Conservation (phyloP, 2,888 invertebrate species). For the Pseudolycoriella hygida region DNA sequence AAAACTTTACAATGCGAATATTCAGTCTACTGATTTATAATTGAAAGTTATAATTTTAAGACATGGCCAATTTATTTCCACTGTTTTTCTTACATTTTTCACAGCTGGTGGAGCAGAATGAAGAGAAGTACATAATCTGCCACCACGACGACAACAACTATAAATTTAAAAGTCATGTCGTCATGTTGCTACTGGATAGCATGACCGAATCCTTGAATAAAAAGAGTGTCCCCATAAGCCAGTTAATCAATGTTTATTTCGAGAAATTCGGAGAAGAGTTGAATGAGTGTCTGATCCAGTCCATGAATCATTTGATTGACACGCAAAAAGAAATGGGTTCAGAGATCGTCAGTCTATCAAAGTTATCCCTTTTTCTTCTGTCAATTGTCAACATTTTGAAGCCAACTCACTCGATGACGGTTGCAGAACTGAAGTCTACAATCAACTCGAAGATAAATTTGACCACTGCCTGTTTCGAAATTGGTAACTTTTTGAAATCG, state of each 20-base stretch:
- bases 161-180: conserved; percentile 22
- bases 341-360: too few species aligned
- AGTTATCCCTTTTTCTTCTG: too few species aligned
- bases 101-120: conserved; percentile 18
- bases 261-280: conserved; percentile 18
- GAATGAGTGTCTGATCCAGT: conserved; percentile 17
- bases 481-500: background rate
- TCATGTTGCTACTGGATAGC: conserved; percentile 11
- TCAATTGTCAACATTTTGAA: too few species aligned
- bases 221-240: conserved; percentile 3
- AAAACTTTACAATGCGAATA: background rate
- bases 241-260: conserved; percentile 20
- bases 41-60: background rate
- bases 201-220: too few species aligned
- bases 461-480: background rate
- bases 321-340: conserved; percentile 19
- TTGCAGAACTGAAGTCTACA: too few species aligned
- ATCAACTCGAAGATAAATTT: too few species aligned
- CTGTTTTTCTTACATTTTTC: too few species aligned
- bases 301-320: conserved; percentile 21
- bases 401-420: too few species aligned
- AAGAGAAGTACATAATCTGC: conserved; percentile 23
- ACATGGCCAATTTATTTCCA: background rate
- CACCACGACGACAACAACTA: conserved; percentile 24
- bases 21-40: background rate